Base-by-base conservation (phyloP, 1,140 invertebrate genomes). In the Papilio aristodemus region DNA sequence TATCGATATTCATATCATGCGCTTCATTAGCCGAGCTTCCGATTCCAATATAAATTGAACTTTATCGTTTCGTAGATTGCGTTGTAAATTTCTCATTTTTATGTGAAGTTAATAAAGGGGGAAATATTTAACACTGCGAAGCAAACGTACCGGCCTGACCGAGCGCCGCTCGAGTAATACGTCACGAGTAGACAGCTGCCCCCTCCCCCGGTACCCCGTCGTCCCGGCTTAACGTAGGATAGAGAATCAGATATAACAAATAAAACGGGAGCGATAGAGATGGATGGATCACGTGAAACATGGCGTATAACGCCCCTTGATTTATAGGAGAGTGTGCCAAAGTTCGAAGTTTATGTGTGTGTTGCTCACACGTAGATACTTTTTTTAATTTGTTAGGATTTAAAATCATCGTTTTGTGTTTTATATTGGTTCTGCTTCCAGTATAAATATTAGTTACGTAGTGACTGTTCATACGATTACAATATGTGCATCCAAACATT, bases 251-350 rank as follows among this genome's bases (percentile, higher is more conserved):
- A 69, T 76, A 88, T 83, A 70, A 83, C 76, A 75, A 83, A 80
- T 80, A 75, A 77, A 74, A 69, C 71, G 70, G 73, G 89, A 80
- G 83, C 70, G 82, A 91, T 74, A 86, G 81, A 84, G 87, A 89
- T 73, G 78, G 81, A 78, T 79, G 71, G 74, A 75, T 74, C 82
- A 85, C 80, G 84, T 91, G 86, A 91, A 92, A 92, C 90, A 92
- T 92, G 91, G 91, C 91, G 91, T 85, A 92, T 91, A 91, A 91
- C 91, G 90, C 91, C 90, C 90, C 90, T 89, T 92, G 91, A 92
- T 92, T 92, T 91, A 92, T 92, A 83, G 80, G 85, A 68, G 74
- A 88, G 85, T 87, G 82, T 89, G 87, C 89, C 88, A 87, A 92
- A 92, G 85, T 92, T 91, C 81, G 84, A 85, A 86, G 71, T 90